Conservation (phyloP, 2,797 vertebrate genomes). For the Smutsia temminckii region DNA sequence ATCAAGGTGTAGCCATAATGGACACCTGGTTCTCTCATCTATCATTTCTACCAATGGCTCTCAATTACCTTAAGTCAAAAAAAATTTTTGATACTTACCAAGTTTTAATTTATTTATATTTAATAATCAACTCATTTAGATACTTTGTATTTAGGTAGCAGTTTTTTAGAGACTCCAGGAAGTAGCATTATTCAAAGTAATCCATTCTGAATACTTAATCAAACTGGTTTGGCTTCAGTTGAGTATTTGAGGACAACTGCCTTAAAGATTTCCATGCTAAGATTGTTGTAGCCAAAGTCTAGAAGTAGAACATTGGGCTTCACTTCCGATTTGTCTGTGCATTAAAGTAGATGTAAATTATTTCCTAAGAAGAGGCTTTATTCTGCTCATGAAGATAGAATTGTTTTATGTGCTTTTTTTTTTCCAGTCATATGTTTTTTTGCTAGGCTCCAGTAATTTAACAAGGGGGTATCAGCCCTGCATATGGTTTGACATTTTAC, state of each 20-base stretch:
- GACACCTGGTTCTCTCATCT: not conserved
- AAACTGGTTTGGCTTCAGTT: not conserved
- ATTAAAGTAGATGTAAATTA: not conserved
- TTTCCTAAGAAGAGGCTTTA: not conserved
- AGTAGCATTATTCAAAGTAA: not conserved
- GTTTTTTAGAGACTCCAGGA: not conserved
- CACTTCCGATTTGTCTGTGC: not conserved
- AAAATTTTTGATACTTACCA: not conserved
- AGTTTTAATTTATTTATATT: not conserved
- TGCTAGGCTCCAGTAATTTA: not conserved
- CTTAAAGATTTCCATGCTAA: not conserved
- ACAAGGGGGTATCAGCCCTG: not conserved
- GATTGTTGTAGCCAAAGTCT: not conserved
- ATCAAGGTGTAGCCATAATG: not conserved
- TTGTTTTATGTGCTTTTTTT: not conserved
- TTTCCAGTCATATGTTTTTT: not conserved
- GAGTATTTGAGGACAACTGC: not conserved
- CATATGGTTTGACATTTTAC: not conserved
- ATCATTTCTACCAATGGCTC: not conserved
- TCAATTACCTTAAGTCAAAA: not conserved
- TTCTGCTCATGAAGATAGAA: not conserved
- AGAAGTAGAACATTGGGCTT: not conserved
- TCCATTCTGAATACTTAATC: not conserved
- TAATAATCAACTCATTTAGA: not conserved
- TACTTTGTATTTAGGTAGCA: not conserved